Evolutionary conservation across 2,888 invertebrate species (phyloP), one percentile per base, ranked within the genome.

Genomic region (Netelia fuscicornis): DNA sequence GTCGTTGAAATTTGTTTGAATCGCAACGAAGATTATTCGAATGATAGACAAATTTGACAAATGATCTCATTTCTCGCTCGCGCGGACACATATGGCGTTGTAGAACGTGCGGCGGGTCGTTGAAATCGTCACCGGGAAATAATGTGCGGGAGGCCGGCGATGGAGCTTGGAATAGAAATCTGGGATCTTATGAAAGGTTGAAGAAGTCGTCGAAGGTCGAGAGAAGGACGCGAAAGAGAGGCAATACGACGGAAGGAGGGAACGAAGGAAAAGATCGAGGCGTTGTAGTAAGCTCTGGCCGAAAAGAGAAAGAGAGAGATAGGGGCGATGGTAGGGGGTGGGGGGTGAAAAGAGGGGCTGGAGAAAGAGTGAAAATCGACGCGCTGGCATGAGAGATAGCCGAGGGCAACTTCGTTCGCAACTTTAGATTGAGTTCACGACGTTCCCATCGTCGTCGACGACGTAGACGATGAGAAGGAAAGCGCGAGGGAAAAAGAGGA

Each of bases 391-490:
- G 90, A 89, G 89, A 89, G 89, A 89, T 89, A 88, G 88, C 85
- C 85, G 85, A 85, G 84, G 83, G 79, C 75, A 91, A 91, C 88
- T 91, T 91, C 83, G 88, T 89, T 80, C 89, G 85, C 85, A 91
- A 92, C 88, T 92, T 92, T 92, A 91, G 91, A 92, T 92, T 91
- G 90, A 90, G 91, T 91, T 90, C 89, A 89, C 91, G 90, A 88
- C 87, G 84, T 78, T 83, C 85, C 78, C 80, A 62, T 54, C 65
- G 42, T 11, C 65, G 67, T 56, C 81, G 13, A 37, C 37, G 70
- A 62, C 68, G 64, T 48, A 44, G 52, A 60, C 56, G 23, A 9
- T 70, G 70, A 58, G 56, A 20, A 56, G 67, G 37, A 37, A 37
- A 37, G 6, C 37, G 6, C 5, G 37, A 37, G 8, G 6, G 37